Evolutionary conservation across 2,888 invertebrate species (phyloP), one percentile per base, ranked within the genome.

Genomic region (Molorchus minor): DNA sequence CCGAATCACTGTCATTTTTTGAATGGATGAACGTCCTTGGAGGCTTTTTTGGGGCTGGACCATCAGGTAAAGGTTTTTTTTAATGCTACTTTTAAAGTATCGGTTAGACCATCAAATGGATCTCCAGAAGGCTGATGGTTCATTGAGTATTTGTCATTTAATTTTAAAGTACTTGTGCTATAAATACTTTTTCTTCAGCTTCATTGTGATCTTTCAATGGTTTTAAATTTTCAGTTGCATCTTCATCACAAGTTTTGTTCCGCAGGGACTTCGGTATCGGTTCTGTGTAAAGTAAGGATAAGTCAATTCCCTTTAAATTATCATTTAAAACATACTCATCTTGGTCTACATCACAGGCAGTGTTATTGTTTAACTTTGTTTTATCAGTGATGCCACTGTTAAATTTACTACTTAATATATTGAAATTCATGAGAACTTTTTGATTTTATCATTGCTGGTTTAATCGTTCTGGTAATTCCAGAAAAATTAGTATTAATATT

Each of bases 1-100:
- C 17, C 10, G 44, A 30, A 7, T 52, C 19, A 2, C 59, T 59
- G 10, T 53, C 41, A 12, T 45, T 44, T 10, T 43, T 49, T 2
- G 38, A 71, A 67, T 83, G 81, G 30, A 81, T 80, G 69, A 89
- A 88, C 0, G 85, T 86, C 62, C 91, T 79, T 0, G 91, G 92
- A 1, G 92, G 91, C 75, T 92, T 91, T 70, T 87, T 87, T 0
- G 91, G 92, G 0, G 91, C 89, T 3, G 90, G 90, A 0, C 90
- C 90, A 2, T 79, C 62, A 0, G 91, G 91, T 44, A 91, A 72
- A 0, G 90, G 90, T 65, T 88, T 86, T 72, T n/a, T 86, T 87
- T 40, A 90, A 78, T 13, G 88, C 88, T 62, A 85, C 85, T 73
- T 87, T 87, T 29, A 90, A 78, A 1, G 87, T 88, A 67, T 88